Percentiles rank a stretch among this genome's conserved stretches.
These are phyloP conservation scores for Drosophila trapezifrons DNA, from an alignment of 1,140 invertebrate genomes.

Conservation along the genomic window DNA sequence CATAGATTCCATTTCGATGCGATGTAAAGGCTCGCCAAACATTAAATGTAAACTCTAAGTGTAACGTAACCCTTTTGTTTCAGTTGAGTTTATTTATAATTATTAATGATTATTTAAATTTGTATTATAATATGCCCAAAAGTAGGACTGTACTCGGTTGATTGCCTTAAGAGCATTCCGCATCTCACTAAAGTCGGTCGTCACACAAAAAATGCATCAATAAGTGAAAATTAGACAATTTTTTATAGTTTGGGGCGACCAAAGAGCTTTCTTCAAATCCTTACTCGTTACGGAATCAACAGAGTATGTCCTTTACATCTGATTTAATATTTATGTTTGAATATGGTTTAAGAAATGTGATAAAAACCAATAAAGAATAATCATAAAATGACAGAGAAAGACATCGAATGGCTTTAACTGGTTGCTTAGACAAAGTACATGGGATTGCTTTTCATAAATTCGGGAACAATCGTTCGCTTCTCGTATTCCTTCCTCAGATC, in stretches of 20 bases:
- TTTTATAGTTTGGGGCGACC: neutral
- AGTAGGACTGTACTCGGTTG: neutral
- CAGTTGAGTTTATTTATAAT: slow-evolving; percentile 35
- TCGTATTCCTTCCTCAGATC: slow-evolving; percentile 61
- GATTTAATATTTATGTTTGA: slow-evolving; percentile 44
- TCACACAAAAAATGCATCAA: neutral
- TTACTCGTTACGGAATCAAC: neutral
- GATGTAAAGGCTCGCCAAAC: slow-evolving; percentile 85
- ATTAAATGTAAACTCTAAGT: slow-evolving; percentile 19
- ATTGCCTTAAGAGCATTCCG: neutral
- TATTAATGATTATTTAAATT: slow-evolving; percentile 36
- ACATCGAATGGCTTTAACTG: neutral
- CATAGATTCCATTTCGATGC: slow-evolving; percentile 94
- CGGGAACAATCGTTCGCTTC: slow-evolving; percentile 57
- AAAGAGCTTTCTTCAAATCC: neutral
- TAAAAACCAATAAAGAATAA: slow-evolving; percentile 43
- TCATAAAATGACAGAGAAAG: neutral
- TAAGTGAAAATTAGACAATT: neutral
- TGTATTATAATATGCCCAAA: slow-evolving; percentile 12
- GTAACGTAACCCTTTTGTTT: slow-evolving; percentile 22
- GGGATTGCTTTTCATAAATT: slow-evolving; percentile 67
- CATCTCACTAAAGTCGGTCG: neutral
- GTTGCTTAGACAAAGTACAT: slow-evolving; percentile 80
- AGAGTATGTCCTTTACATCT: neutral
- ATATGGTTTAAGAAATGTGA: slow-evolving; percentile 69